Conservation (phyloP, 2,113 vertebrate species). For the Lophius piscatorius region DNA sequence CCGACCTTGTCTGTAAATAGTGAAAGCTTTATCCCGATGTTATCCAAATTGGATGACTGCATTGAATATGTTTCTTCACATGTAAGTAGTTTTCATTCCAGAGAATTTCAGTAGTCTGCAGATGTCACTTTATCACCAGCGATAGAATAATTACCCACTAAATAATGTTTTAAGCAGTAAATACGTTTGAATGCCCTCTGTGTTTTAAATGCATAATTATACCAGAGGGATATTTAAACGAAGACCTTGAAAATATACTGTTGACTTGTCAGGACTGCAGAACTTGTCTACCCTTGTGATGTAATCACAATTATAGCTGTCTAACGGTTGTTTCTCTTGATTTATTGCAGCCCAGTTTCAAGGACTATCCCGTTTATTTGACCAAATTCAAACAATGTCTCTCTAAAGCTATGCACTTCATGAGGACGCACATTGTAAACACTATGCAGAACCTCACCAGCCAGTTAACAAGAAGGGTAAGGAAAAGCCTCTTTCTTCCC, state of each 20-base stretch:
- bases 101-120: not conserved
- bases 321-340: constrained; percentile 18
- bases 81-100: constrained; percentile 80
- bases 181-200: not conserved
- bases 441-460: constrained; percentile 93
- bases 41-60: constrained; percentile 96
- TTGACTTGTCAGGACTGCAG: not conserved
- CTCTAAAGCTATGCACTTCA: constrained; percentile 95
- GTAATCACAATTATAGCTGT: not conserved
- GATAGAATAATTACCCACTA: not conserved
- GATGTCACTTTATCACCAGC: not conserved
- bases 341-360: constrained; percentile 91
- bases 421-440: constrained; percentile 93
- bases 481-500: constrained; percentile 24
- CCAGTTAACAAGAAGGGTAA: constrained; percentile 94
- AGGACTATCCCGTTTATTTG: constrained; percentile 94
- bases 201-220: not conserved
- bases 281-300: not conserved
- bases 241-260: not conserved
- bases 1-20: constrained; percentile 94
- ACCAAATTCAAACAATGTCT: constrained; percentile 95
- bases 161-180: not conserved
- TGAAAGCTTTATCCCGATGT: constrained; percentile 97
- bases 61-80: constrained; percentile 95
- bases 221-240: not conserved